These are phyloP conservation scores for Cyclura pinguis DNA, from an alignment of 2,797 vertebrate species.

Conservation along the genomic window DNA sequence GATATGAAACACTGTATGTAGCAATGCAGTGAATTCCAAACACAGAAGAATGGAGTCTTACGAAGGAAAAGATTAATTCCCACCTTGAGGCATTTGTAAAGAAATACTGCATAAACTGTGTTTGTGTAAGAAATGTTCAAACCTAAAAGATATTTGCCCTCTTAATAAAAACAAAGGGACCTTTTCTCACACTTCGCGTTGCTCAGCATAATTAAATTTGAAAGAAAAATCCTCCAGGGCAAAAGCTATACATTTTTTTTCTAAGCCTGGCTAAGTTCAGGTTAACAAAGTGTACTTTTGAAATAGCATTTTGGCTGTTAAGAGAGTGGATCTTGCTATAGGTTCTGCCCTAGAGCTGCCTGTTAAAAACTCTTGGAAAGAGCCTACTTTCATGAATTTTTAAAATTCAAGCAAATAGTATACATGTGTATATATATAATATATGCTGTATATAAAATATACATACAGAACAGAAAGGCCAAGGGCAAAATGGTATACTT, in stretches of 20 bases:
- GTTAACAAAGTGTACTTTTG: slow-evolving; percentile 40
- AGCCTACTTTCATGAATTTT: slow-evolving; percentile 63
- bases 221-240: slow-evolving; percentile 68
- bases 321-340: neutral
- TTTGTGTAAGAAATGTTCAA: slow-evolving; percentile 46
- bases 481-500: slow-evolving; percentile 66
- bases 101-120: slow-evolving; percentile 58
- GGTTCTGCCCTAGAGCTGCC: neutral
- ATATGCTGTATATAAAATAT: slow-evolving; percentile 65
- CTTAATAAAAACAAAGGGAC: slow-evolving; percentile 64
- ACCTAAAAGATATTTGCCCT: slow-evolving; percentile 48
- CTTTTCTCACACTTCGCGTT: slow-evolving; percentile 46
- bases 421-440: slow-evolving; percentile 47
- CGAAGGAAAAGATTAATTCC: slow-evolving; percentile 26
- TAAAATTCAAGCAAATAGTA: slow-evolving; percentile 71
- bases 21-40: slow-evolving; percentile 73
- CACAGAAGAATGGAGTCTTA: slow-evolving; percentile 57
- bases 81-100: slow-evolving; percentile 53
- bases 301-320: slow-evolving; percentile 40
- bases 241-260: slow-evolving; percentile 58
- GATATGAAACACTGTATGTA: slow-evolving; percentile 73
- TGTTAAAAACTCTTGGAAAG: slow-evolving; percentile 19
- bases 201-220: slow-evolving; percentile 67
- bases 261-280: slow-evolving; percentile 57
- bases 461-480: slow-evolving; percentile 60